Evolutionary conservation across 2,888 invertebrate genomes (phyloP), one percentile per base, ranked within the genome.

Genomic region (Schizaphis graminum): DNA sequence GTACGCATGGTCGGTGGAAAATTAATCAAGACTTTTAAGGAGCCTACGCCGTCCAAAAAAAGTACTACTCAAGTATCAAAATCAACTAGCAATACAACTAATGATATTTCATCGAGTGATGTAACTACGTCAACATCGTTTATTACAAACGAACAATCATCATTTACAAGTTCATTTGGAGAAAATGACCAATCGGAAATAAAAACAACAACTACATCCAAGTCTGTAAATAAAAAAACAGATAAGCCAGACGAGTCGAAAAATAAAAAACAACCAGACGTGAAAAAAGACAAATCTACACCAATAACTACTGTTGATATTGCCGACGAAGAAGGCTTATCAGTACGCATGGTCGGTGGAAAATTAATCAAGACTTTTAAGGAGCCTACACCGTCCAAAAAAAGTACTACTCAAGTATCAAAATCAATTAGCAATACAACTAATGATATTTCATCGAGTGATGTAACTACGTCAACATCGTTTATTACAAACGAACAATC

Each of bases 1-100:
- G 95, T 95, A 21, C 95, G 94, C 84, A 94, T 95, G 93, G 94
- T 95, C 47, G 95, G 95, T n/a, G 95, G 95, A 26, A 95, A 95
- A 94, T 93, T 95, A 57, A 94, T 95, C 5, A 95, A 95, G 94
- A 67, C 57, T 13, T 93, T 94, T 49, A 87, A 91, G 11, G 87
- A 86, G 16, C 85, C 85, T 7, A 86, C 84, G 11, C 1, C n/a
- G 4, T n/a, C 61, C 10, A 28, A 61, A 1, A 61, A 61, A 26
- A 91, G 57, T 35, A 24, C n/a, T 24, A 1, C 26, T 16, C 26
- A 61, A 8, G 11, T 86, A 16, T 49, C n/a, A 24, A n/a, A 41
- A 10, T 87, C 92, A 0, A 57, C 3, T 4, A 44, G 44, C 44
- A 44, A 44, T 44, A 44, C 44, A 44, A 44, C 44, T 44, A 44